These are phyloP conservation scores for Melanargia galathea DNA, from an alignment of 2,888 invertebrate genomes.

Conservation along the genomic window DNA sequence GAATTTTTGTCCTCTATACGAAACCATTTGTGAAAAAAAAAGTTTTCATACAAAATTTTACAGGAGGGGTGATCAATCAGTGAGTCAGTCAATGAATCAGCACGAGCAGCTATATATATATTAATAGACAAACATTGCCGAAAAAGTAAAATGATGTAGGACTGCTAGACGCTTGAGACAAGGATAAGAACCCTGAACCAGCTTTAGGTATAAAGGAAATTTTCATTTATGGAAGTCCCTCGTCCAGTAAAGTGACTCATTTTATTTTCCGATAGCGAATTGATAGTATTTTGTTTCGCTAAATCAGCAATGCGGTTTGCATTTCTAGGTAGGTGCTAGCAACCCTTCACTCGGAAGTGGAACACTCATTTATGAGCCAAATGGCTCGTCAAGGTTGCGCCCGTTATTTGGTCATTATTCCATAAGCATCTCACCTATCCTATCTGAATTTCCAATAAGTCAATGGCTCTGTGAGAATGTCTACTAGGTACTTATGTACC, in stretches of 20 bases:
- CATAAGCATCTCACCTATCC: conserved; percentile 42
- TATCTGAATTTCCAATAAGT: conserved; percentile 42
- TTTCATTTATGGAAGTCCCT: conserved; percentile 32
- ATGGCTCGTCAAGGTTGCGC: conserved; percentile 41
- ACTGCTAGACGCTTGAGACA: too few species aligned
- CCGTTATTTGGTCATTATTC: conserved; percentile 47
- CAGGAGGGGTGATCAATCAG: too few species aligned
- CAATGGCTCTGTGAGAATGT: conserved; percentile 36
- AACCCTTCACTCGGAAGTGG: conserved; percentile 36
- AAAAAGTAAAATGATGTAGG: too few species aligned
- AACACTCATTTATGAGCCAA: conserved; percentile 42
- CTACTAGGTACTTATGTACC: neutral
- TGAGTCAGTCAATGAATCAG: too few species aligned
- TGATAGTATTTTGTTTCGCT: conserved; percentile 29
- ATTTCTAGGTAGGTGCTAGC: conserved; percentile 30
- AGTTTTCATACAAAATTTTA: too few species aligned
- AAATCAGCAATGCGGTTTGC: conserved; percentile 30
- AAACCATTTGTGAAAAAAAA: too few species aligned
- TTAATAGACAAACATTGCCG: too few species aligned
- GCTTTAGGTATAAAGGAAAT: neutral
- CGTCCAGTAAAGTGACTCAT: conserved; percentile 36
- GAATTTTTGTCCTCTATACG: too few species aligned
- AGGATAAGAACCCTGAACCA: too few species aligned
- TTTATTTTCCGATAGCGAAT: conserved; percentile 35
- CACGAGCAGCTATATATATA: too few species aligned